phyloP scores from a whole-genome alignment of 2,797 vertebrate species.

The Yasuhikotakia modesta region DNA sequence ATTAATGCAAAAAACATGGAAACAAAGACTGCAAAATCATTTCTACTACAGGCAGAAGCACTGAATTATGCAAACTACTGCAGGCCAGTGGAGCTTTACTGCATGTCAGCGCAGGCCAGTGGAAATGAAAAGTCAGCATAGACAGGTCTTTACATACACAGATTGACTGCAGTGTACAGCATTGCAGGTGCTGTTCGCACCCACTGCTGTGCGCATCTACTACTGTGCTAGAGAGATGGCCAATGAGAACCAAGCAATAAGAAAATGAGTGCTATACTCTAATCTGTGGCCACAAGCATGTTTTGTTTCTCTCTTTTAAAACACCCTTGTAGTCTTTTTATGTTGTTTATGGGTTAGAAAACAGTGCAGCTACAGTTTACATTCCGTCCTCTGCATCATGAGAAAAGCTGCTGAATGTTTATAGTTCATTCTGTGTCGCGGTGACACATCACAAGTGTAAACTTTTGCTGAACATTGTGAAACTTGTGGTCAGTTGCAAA shows the following conservation, averaged over 20 bases:
- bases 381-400: slow-evolving; percentile 4
- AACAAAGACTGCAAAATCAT: slow-evolving; percentile 40
- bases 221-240: slow-evolving; percentile 30
- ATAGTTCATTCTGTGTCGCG: slow-evolving; percentile 31
- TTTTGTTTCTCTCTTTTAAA: not conserved
- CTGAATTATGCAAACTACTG: slow-evolving; percentile 59
- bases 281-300: slow-evolving; percentile 10
- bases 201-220: slow-evolving; percentile 24
- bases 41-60: slow-evolving; percentile 41
- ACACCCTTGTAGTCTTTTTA: slow-evolving; percentile 9
- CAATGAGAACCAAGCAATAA: slow-evolving; percentile 30
- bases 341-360: slow-evolving; percentile 26
- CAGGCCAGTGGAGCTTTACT: slow-evolving; percentile 41
- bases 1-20: slow-evolving; percentile 42
- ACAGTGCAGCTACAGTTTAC: not conserved
- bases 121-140: slow-evolving; percentile 31
- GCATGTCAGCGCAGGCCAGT: slow-evolving; percentile 26
- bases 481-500: slow-evolving; percentile 13
- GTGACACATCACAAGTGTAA: slow-evolving; percentile 36
- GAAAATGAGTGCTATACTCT: slow-evolving; percentile 16
- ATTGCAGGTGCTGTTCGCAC: slow-evolving; percentile 48
- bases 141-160: slow-evolving; percentile 26
- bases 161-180: slow-evolving; percentile 26
- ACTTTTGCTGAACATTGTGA: slow-evolving; percentile 6
- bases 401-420: slow-evolving; percentile 41